A percentile compares a stretch with the other conserved stretches of the same genome.
Evolutionary conservation across 2,888 invertebrate genomes (phyloP).

Genomic region (Cantharis lateralis): DNA sequence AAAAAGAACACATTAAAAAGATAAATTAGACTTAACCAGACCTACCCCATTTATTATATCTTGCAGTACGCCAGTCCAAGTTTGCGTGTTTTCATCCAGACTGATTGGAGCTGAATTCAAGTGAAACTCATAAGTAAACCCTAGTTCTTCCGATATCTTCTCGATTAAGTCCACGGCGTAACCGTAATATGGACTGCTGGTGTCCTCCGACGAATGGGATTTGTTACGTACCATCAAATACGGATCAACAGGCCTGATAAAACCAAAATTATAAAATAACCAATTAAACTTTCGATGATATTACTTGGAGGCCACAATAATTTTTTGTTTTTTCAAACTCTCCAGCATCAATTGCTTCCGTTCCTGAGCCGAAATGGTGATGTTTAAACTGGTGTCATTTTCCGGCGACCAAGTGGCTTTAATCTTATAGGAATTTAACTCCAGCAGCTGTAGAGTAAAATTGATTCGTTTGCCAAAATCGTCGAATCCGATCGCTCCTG

Average conservation of each 20-base stretch:
- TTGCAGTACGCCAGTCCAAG: constrained; percentile 79
- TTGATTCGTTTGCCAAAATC: constrained; percentile 67
- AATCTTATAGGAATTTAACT: constrained; percentile 61
- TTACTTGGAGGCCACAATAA: constrained; percentile 57
- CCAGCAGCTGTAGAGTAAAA: constrained; percentile 68
- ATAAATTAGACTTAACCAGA: not conserved
- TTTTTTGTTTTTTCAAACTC: constrained; percentile 58
- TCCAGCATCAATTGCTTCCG: constrained; percentile 54
- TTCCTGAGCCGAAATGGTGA: constrained; percentile 43
- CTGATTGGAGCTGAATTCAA: constrained; percentile 72
- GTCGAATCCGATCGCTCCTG: constrained; percentile 70
- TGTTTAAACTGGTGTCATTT: constrained; percentile 10
- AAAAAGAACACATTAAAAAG: constrained; percentile 40
- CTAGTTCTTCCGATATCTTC: constrained; percentile 64
- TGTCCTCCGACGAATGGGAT: constrained; percentile 62
- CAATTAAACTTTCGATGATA: too few relatives aligned
- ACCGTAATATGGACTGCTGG: constrained; percentile 82
- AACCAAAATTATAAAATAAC: not conserved
- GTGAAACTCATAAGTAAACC: constrained; percentile 70
- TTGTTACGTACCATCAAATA: constrained; percentile 66
- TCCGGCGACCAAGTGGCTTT: constrained; percentile 58
- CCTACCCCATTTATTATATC: constrained; percentile 74
- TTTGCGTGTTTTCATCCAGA: constrained; percentile 67
- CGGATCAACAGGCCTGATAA: constrained; percentile 69
- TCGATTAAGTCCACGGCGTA: constrained; percentile 90